Conservation (phyloP, 1,140 invertebrate species). For the Aricia agestis region DNA sequence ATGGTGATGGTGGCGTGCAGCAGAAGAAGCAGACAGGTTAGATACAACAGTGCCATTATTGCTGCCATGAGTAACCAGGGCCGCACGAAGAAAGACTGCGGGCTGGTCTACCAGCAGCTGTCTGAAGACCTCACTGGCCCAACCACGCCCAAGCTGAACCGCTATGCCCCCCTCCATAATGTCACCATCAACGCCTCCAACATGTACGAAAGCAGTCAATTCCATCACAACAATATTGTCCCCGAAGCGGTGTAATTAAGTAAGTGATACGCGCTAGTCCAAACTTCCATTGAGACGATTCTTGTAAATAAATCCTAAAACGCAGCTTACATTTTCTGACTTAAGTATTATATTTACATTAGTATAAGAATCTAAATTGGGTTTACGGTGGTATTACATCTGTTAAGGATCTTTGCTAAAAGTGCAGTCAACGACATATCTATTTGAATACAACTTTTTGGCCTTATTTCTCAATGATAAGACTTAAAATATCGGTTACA, state of each 20-base stretch:
- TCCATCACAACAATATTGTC: slow-evolving; percentile 80
- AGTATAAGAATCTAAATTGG: too few species aligned
- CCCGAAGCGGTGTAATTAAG: slow-evolving; percentile 77
- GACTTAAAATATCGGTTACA: too few species aligned
- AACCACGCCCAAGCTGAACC: slow-evolving; percentile 77
- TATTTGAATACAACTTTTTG: too few species aligned
- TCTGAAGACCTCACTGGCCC: slow-evolving; percentile 77
- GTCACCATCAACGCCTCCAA: slow-evolving; percentile 76
- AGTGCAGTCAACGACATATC: too few species aligned
- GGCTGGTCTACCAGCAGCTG: slow-evolving; percentile 77
- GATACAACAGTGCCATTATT: slow-evolving; percentile 75
- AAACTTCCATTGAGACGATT: slow-evolving; percentile 21
- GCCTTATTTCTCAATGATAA: too few species aligned
- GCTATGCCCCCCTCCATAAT: slow-evolving; percentile 73
- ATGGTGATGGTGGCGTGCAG: slow-evolving; percentile 68
- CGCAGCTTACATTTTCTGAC: too few species aligned
- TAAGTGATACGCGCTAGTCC: slow-evolving; percentile 63
- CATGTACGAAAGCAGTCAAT: slow-evolving; percentile 79
- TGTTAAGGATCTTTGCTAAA: too few species aligned
- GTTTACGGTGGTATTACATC: too few species aligned
- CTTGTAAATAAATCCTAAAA: neutral
- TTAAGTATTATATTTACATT: too few species aligned
- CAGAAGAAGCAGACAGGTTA: slow-evolving; percentile 73
- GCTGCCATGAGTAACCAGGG: slow-evolving; percentile 62
- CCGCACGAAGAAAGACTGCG: slow-evolving; percentile 72